Base-by-base conservation (phyloP, 2,888 invertebrate genomes). In the Standfussiana lucernea region DNA sequence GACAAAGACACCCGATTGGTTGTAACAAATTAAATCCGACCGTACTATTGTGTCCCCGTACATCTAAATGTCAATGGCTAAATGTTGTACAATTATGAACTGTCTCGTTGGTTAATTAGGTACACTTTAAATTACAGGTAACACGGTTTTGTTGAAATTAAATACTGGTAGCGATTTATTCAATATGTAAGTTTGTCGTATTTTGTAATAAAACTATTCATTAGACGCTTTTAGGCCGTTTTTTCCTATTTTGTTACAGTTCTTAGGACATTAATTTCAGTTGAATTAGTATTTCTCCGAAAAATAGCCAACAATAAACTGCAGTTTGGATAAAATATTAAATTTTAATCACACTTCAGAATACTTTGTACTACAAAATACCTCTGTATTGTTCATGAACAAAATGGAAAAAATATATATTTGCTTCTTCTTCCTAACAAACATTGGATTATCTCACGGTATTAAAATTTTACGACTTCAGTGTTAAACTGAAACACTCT, bases 11-110 rank as follows among this genome's bases (percentile, higher is more conserved):
- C 50, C 18, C 21, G 77, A 86, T 73, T 79, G 68, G 70, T 74
- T 75, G 80, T 56, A 61, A 74, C 72, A 76, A 85, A 85, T 87
- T 80, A 56, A 77, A 75, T 67, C 45, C 3, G 47, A 80, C 28
- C 75, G 65, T 45, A 72, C 80, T 75, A 80, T 83, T 83, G 81
- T 81, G 53, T 71, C 32, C 66, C 80, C 68, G 62, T 74, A 75
- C 24, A 79, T 85, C 67, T 72, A 85, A 87, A 87, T 87, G 86
- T 83, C 87, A 87, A 35, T 66, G 21, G 53, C 35, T 72, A 69
- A 67, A 77, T 77, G 66, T 77, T 72, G 45, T 28, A 66, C 68
- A 80, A 72, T 66, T 74, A 80, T 77, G 65, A 80, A 80, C 83
- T 66, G 80, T 83, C 74, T 62, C 18, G 72, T 77, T 56, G 4